Percentiles rank a stretch among this genome's conserved stretches.
These are phyloP conservation scores for Limonius californicus DNA, from an alignment of 1,140 invertebrate species.

Conservation along the genomic window DNA sequence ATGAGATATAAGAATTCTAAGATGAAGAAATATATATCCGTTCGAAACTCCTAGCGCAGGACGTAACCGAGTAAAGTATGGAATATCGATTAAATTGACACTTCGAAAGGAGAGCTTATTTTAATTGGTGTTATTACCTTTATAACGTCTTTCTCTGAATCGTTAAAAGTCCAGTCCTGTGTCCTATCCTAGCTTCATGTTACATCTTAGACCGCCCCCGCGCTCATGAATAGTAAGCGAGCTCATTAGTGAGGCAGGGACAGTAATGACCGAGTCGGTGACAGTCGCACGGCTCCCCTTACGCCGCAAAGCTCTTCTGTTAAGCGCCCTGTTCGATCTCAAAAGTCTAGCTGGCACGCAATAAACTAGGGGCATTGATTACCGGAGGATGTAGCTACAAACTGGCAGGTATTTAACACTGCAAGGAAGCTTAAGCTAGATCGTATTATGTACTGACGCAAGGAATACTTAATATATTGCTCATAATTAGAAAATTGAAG, in stretches of 20 bases:
- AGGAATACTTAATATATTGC: no score
- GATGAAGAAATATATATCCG: no score
- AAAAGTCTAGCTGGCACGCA: no score
- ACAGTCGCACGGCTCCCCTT: conserved; percentile 18
- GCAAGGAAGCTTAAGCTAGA: no score
- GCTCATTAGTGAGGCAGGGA: conserved; percentile 35
- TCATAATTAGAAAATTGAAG: no score
- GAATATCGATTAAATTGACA: conserved; percentile 16
- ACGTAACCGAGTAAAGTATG: neutral
- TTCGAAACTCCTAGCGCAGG: neutral
- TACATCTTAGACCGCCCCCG: conserved; percentile 25
- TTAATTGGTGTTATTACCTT: conserved; percentile 21
- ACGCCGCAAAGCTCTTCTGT: neutral
- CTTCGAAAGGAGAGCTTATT: conserved; percentile 15
- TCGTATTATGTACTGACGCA: no score
- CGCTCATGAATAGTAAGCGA: conserved; percentile 40
- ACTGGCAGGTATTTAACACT: no score
- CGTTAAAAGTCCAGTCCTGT: conserved; percentile 2
- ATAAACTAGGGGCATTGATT: no score
- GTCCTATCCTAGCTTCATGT: conserved; percentile 8
- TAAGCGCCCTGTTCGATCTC: no score
- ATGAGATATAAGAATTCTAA: no score
- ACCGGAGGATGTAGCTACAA: no score
- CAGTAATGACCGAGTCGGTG: conserved; percentile 33
- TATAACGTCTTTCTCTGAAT: conserved; percentile 14